Evolutionary conservation across 2,888 invertebrate genomes (phyloP), one percentile per base, ranked within the genome.

Genomic region (Epistrophe grossulariae): DNA sequence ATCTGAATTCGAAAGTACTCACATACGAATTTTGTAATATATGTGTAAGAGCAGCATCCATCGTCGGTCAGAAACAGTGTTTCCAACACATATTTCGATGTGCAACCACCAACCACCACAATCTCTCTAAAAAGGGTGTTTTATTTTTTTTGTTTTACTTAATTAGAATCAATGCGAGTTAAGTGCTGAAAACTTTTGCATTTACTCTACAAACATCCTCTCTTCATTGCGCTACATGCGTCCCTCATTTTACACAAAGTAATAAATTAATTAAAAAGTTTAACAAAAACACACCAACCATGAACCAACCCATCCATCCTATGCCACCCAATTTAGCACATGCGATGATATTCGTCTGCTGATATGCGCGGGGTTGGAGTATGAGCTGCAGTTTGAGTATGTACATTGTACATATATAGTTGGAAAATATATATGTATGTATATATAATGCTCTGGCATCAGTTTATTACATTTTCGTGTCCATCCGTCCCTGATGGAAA

Each of bases 221-320:
- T 4, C 31, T 13, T 9, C 48, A 19, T 43, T 6, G 9, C 66
- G 13, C 38, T 11, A 24, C n/a, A n/a, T 19, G 17, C 35, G 45
- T 76, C 59, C 79, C 79, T 87, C 72, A 83, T 76, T 72, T 52
- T 40, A 66, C 60, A 79, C 79, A 72, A 45, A 24, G 76, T 74
- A 83, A 87, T 87, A 87, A 87, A 87, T 87, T 87, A 87, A 87
- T 87, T 87, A 87, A 87, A 87, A 87, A 87, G 66, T 87, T 87
- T 55, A 52, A 79, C 71, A 60, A 55, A 70, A 71, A 66, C 57
- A 52, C 28, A 24, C 3, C 1, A 2, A 24, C 24, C 24, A 24
- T 2, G 28, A 43, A n/a, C 43, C 48, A 55, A 17, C 48, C 43
- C 40, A 40, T 19, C 19, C 64, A 31, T 19, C n/a, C 15, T 52